Percentiles rank a stretch among this genome's conserved stretches.
Evolutionary conservation across 2,797 vertebrate species (phyloP).

Genomic region (Sebastes trivittatus): DNA sequence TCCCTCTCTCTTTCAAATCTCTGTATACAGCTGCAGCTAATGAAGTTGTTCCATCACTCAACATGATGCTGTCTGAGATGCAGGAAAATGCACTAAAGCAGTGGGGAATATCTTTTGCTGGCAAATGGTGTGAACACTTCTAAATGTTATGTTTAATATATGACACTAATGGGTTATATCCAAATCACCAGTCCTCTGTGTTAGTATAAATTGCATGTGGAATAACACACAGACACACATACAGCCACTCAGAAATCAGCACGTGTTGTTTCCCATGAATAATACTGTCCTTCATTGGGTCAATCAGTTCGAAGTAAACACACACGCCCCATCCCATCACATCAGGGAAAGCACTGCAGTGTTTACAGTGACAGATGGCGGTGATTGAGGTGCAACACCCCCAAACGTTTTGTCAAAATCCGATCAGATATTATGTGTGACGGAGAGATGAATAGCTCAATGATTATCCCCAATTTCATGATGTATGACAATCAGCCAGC

Average conservation of each 20-base stretch:
- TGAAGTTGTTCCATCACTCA: slow-evolving; percentile 38
- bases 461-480: slow-evolving; percentile 21
- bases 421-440: background rate
- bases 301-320: slow-evolving; percentile 19
- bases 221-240: background rate
- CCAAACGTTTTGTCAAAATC: slow-evolving; percentile 6
- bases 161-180: slow-evolving; percentile 20
- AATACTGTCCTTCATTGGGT: background rate
- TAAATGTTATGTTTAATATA: slow-evolving; percentile 18
- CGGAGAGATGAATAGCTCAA: slow-evolving; percentile 6
- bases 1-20: background rate
- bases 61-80: background rate
- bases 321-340: background rate
- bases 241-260: slow-evolving; percentile 6
- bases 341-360: slow-evolving; percentile 10
- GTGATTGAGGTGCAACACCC: slow-evolving; percentile 13
- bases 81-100: slow-evolving; percentile 4
- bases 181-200: background rate
- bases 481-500: background rate
- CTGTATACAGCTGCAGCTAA: slow-evolving; percentile 22
- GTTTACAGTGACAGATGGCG: slow-evolving; percentile 6
- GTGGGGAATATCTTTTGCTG: slow-evolving; percentile 2
- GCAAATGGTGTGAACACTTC: slow-evolving; percentile 33
- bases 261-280: background rate
- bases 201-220: background rate